Percentiles rank a stretch among this genome's conserved stretches.
These are phyloP conservation scores for Tetheella fluctuosa DNA, from an alignment of 2,888 invertebrate species.

Conservation along the genomic window DNA sequence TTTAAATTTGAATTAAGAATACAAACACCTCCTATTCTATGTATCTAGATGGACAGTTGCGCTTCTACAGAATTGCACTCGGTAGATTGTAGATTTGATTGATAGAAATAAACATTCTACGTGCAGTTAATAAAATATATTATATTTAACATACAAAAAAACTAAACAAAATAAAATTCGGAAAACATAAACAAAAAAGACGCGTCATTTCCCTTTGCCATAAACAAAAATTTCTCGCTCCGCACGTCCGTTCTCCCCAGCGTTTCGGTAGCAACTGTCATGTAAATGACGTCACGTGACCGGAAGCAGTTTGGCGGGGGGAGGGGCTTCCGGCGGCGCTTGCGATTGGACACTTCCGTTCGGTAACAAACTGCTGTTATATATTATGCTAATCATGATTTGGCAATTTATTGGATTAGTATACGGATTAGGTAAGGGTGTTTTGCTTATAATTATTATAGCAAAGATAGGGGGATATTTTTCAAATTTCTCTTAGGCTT, in stretches of 20 bases:
- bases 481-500: background rate
- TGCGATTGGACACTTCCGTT: constrained; percentile 83
- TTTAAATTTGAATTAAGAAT: no score
- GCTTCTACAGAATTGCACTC: no score
- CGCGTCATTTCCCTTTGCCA: constrained; percentile 61
- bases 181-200: constrained; percentile 42
- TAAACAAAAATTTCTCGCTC: constrained; percentile 61
- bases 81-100: no score
- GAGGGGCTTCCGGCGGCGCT: constrained; percentile 76
- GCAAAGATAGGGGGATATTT: background rate
- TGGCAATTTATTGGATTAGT: constrained; percentile 79
- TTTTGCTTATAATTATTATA: constrained; percentile 3
- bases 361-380: constrained; percentile 72
- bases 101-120: no score
- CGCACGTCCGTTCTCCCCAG: constrained; percentile 61
- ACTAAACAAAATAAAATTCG: constrained; percentile 28
- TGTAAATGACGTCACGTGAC: constrained; percentile 84
- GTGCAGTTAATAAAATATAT: no score
- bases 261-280: constrained; percentile 70
- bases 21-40: no score
- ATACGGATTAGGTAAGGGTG: constrained; percentile 43
- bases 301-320: constrained; percentile 79
- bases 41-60: no score
- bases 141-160: background rate
- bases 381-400: constrained; percentile 82